phyloP scores from a whole-genome alignment of 1,140 invertebrate species.

The Bombus difficillimus region DNA sequence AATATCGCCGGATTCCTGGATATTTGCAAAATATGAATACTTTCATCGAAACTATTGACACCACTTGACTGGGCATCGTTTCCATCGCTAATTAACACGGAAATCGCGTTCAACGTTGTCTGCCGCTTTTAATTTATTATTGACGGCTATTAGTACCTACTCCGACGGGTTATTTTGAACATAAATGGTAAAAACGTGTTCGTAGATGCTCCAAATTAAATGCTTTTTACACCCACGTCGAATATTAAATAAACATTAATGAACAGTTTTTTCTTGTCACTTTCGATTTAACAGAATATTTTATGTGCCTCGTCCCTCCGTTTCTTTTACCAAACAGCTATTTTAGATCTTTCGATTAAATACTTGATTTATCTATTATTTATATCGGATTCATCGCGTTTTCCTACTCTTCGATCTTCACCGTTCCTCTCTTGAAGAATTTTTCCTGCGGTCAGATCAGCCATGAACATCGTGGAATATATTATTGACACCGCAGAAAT shows the following conservation, averaged over 20 bases:
- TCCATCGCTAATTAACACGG: constrained; percentile 26
- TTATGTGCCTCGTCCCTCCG: no score
- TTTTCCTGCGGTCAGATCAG: constrained; percentile 18
- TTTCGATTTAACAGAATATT: background rate
- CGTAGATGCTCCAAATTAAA: background rate
- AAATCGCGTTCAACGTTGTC: constrained; percentile 17
- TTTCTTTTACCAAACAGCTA: no score
- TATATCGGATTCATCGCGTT: background rate
- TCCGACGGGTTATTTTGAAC: background rate
- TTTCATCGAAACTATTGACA: constrained; percentile 4
- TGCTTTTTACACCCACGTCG: background rate
- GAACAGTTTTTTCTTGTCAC: background rate
- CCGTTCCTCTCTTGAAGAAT: background rate
- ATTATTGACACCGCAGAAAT: constrained; percentile 10
- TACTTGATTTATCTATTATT: background rate
- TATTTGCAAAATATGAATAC: constrained; percentile 10
- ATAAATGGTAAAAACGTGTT: background rate
- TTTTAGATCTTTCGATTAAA: background rate
- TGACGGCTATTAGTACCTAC: constrained; percentile 7
- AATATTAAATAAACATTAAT: background rate
- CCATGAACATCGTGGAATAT: constrained; percentile 50
- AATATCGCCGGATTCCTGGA: background rate
- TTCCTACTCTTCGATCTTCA: background rate
- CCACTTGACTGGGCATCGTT: background rate
- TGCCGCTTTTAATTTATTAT: constrained; percentile 37